Evolutionary conservation across 2,797 vertebrate genomes (phyloP).

Genomic region (Triplophysa yarkandensis): DNA sequence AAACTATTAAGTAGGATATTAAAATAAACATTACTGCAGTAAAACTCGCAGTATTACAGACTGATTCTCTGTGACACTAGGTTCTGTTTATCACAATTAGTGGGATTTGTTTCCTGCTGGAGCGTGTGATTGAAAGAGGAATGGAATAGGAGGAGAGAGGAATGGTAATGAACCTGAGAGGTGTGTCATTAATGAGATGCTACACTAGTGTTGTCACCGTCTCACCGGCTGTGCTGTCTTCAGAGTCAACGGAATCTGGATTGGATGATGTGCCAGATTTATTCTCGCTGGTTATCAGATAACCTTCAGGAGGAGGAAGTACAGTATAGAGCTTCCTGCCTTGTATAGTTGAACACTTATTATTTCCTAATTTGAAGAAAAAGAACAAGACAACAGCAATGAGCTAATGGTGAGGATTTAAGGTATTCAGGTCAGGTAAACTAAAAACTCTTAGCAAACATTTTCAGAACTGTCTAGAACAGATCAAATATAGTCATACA

Average conservation of each 20-base stretch:
- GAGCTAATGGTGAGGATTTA: neutral
- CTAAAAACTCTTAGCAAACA: neutral
- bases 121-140: slow-evolving; percentile 1
- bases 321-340: slow-evolving; percentile 72
- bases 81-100: slow-evolving; percentile 47
- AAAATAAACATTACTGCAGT: neutral
- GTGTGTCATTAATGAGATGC: slow-evolving; percentile 34
- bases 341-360: slow-evolving; percentile 31
- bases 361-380: slow-evolving; percentile 56
- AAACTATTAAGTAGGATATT: neutral
- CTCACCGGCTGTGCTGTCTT: slow-evolving; percentile 70
- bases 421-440: neutral
- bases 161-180: slow-evolving; percentile 8
- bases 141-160: neutral
- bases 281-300: slow-evolving; percentile 56
- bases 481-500: neutral
- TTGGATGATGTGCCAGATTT: slow-evolving; percentile 54
- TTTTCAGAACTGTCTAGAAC: neutral
- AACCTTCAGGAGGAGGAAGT: slow-evolving; percentile 72
- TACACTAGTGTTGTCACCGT: slow-evolving; percentile 53
- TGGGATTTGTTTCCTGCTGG: slow-evolving; percentile 43
- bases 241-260: slow-evolving; percentile 61
- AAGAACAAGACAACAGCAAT: slow-evolving; percentile 11
- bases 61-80: slow-evolving; percentile 2
- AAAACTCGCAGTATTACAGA: neutral